phyloP scores from a whole-genome alignment of 2,113 vertebrate species.

The Nothoprocta perdicaria region DNA sequence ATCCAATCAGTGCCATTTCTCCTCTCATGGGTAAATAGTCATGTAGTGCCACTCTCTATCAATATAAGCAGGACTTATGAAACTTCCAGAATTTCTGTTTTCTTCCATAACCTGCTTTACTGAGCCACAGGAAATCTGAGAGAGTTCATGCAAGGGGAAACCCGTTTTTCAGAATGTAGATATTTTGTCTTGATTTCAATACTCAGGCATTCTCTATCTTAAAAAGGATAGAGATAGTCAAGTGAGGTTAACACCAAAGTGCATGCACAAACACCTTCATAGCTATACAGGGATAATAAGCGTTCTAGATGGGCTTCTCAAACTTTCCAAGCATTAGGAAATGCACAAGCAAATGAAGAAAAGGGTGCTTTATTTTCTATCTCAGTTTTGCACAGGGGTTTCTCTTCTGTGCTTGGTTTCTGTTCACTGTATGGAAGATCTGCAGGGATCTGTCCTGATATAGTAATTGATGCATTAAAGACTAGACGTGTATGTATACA shows the following conservation, averaged over 20 bases:
- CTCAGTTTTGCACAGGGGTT: neutral
- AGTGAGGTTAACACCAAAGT: neutral
- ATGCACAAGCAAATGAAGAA: neutral
- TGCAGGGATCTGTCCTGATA: neutral
- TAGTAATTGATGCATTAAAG: neutral
- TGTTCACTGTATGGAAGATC: neutral
- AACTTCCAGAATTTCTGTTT: constrained; percentile 31
- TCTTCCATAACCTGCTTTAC: neutral
- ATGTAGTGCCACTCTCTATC: constrained; percentile 4
- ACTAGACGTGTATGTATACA: neutral
- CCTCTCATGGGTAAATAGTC: constrained; percentile 41
- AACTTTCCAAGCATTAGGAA: neutral
- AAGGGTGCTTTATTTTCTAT: neutral
- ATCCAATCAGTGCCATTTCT: constrained; percentile 58
- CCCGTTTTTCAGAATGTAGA: neutral
- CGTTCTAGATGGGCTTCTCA: neutral
- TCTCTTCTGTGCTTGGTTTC: neutral
- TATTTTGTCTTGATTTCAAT: neutral
- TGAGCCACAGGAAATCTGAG: neutral
- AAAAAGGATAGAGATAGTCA: neutral
- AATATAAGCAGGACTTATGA: neutral
- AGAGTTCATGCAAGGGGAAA: neutral
- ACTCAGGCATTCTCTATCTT: neutral
- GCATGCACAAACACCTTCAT: neutral
- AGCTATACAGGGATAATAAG: neutral